A percentile compares a stretch with the other conserved stretches of the same genome.
phyloP scores from a whole-genome alignment of 2,113 vertebrate genomes.

The Scopus umbretta region DNA sequence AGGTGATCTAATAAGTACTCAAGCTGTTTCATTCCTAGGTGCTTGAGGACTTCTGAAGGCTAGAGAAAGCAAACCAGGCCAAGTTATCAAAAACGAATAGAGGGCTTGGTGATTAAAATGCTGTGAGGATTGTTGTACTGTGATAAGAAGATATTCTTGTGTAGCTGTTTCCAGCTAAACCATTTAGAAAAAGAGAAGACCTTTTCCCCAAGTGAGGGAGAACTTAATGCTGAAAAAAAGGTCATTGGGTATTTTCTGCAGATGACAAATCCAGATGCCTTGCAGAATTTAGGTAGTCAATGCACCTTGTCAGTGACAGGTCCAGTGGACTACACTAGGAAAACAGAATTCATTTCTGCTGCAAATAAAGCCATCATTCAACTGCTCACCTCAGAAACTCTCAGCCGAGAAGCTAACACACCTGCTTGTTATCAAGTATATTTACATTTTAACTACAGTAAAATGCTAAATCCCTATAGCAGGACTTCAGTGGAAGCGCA shows the following conservation, averaged over 20 bases:
- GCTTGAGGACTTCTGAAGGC: neutral
- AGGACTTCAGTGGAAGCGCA: neutral
- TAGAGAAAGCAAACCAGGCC: neutral
- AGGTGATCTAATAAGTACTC: neutral
- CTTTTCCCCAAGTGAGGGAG: neutral
- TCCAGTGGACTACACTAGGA: neutral
- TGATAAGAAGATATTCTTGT: neutral
- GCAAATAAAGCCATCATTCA: neutral
- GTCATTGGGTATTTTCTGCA: neutral
- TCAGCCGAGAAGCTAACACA: neutral
- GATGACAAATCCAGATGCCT: neutral
- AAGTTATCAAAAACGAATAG: neutral
- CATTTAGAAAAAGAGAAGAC: neutral
- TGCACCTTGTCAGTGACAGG: neutral
- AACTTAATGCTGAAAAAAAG: neutral
- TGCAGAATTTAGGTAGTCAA: neutral
- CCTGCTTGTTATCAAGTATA: neutral
- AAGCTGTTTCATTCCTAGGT: neutral
- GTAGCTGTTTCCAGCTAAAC: neutral
- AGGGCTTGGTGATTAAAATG: neutral
- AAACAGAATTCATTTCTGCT: neutral
- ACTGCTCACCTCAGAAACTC: neutral
- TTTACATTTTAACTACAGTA: neutral
- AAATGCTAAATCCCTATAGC: neutral
- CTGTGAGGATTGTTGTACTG: neutral